phyloP scores from a whole-genome alignment of 2,113 vertebrate species.

The Lepus europaeus region DNA sequence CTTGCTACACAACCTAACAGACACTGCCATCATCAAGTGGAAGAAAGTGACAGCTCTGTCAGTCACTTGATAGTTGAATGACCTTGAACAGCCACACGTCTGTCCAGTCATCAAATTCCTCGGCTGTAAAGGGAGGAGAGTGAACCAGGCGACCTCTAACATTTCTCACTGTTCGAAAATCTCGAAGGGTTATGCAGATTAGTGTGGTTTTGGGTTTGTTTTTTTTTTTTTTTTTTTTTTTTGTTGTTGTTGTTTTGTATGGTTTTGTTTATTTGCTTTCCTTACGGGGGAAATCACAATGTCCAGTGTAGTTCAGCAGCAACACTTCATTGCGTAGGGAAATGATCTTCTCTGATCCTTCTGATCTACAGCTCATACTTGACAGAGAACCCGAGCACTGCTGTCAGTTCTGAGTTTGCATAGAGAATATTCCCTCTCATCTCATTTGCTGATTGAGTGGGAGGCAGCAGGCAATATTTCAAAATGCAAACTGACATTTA shows the following conservation, averaged over 20 bases:
- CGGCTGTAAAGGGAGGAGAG: constrained; percentile 46
- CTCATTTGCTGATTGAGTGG: constrained; percentile 74
- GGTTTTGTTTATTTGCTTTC: background rate
- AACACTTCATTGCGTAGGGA: background rate
- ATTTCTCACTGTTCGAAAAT: constrained; percentile 12
- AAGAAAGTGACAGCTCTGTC: constrained; percentile 44
- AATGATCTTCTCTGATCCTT: constrained; percentile 4
- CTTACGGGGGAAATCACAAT: background rate
- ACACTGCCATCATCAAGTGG: background rate
- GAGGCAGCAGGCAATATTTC: constrained; percentile 81
- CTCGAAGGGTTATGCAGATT: background rate
- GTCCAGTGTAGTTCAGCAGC: background rate
- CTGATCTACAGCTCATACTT: background rate
- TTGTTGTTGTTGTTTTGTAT: too few relatives aligned
- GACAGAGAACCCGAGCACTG: background rate
- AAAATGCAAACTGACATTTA: constrained; percentile 84
- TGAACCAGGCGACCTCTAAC: constrained; percentile 35
- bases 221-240: background rate
- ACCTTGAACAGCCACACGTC: constrained; percentile 32
- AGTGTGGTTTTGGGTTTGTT: background rate
- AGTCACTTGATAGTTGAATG: constrained; percentile 46
- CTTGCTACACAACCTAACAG: background rate
- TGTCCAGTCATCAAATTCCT: constrained; percentile 56
- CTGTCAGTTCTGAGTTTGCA: constrained; percentile 40
- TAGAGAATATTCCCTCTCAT: constrained; percentile 58